Base-by-base conservation (phyloP, 2,888 invertebrate species). In the Celastrina argiolus region DNA sequence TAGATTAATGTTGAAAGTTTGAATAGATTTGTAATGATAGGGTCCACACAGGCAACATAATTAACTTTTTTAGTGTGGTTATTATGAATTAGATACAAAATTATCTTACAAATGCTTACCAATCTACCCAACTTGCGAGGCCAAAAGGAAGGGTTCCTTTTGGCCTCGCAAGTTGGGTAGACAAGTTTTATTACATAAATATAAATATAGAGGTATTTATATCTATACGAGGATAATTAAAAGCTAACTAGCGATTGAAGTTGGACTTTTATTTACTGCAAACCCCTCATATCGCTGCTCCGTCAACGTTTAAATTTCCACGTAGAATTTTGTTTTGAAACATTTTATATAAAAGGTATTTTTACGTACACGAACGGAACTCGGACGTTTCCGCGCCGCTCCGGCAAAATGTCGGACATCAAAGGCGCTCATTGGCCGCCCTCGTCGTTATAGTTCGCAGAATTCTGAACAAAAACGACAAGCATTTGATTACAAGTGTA, bases 311-410 rank as follows among this genome's bases (percentile, higher is more conserved):
- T 16, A 59, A 34, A 59, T 59, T 34, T 8, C 59, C 1, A 59
- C 18, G 3, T 12, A 34, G 34, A 34, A 59, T 59, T 59, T 34
- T 59, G 59, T 59, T 59, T 59, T 12, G 31, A 59, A 59, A 59
- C 34, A 59, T 59, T 59, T 59, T 10, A 59, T 59, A 59, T 59
- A 59, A 59, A 59, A 59, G 59, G 59, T 34, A 59, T 59, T 59
- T 59, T 59, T 18, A 45, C 14, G 31, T 22, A 34, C 59, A 28
- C 28, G 59, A 31, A 4, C 59, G 59, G 59, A 18, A 59, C 18
- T 59, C 16, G 12, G 34, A 34, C 59, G 16, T 10, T 31, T 16
- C 31, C 59, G 31, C n/a, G n/a, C 16, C 16, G 18, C 16, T 34
- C 12, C 41, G 41, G 56, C 14, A 10, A 34, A 34, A 59, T 59